Evolutionary conservation across 2,797 vertebrate genomes (phyloP), one percentile per base, ranked within the genome.

Genomic region (Glyptemys insculpta): DNA sequence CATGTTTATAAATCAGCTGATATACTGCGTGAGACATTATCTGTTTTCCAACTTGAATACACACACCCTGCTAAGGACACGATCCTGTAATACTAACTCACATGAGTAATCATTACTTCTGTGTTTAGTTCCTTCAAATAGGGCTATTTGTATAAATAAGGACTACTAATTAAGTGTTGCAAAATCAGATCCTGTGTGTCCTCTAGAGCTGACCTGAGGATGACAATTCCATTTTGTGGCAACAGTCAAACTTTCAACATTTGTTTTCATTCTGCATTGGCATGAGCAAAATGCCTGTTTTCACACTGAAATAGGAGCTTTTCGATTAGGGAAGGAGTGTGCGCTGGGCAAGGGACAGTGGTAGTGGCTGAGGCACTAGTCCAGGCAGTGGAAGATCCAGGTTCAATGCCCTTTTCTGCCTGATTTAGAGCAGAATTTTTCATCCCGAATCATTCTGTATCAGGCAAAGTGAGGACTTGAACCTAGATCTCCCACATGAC

Each of bases 391-490:
- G 94, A 96, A 93, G 74, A 76, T 81, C 88, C 92, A 94, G 93
- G 7, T 94, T 31, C 44, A 92, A 92, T 94, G 80, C 93, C 93
- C 95, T 23, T 96, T 95, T 95, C 95, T 96, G 95, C 96, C 96
- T 95, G 91, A 89, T 78, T 91, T 89, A 96, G 97, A 97, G 89
- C 91, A 96, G 92, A 23, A 68, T 21, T 97, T 97, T 97, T 94
- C 93, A 97, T 83, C 89, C 89, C 49, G 37, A 81, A 52, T 44
- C 85, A 92, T 54, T 89, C 80, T 68, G 41, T 72, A 83, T 62
- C 59, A 72, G 12, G 2, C 37, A 87, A 68, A 96, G 27, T 72
- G 93, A 91, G 94, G 95, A 97, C 54, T 81, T 97, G 93, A 95
- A 94, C 89, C 88, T 95, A 90, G 7, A 91, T 53, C 93, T 96